Base-by-base conservation (phyloP, 2,797 vertebrate genomes). In the Chelonia mydas region DNA sequence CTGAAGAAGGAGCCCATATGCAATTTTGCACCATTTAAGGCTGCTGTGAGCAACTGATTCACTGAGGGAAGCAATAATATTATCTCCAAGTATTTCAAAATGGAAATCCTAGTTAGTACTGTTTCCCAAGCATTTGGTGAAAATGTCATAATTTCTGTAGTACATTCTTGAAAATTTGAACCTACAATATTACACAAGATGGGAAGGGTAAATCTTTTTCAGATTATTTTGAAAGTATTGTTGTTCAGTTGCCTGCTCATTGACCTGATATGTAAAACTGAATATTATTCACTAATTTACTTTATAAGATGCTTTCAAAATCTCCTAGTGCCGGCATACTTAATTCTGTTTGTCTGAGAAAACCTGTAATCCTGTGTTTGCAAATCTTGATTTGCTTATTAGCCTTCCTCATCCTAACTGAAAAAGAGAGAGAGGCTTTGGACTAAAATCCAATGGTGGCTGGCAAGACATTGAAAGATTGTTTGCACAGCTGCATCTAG, bases 401-500 rank as follows among this genome's bases (percentile, higher is more conserved):
- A 93, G 37, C 88, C 53, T 96, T 94, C 86, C 90, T 92, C 61
- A 84, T 94, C 95, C 55, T 96, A 85, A 88, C 81, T 95, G 57
- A 80, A 87, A 84, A 92, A 79, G 53, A 92, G 92, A 89, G 61
- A 86, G 79, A 54, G 81, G 49, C 91, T 96, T 96, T 91, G 94
- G 91, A 92, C 88, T 96, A 93, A 87, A 95, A 86, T 95, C 92
- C 92, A 97, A 83, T 88, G 97, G 91, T 96, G 94, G 93, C 93
- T 96, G 90, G 94, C 87, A 94, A 95, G 96, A 94, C 77, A 49
- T 4, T 96, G 90, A 83, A 95, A 95, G 87, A 94, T 93, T 98
- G 96, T 98, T 98, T 98, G 96, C 87, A 98, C 97, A 98, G 98
- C 98, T 98, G 97, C 94, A 97, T 97, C 94, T 94, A 95, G 95